Conservation (phyloP, 1,140 invertebrate species). For the Apis laboriosa region DNA sequence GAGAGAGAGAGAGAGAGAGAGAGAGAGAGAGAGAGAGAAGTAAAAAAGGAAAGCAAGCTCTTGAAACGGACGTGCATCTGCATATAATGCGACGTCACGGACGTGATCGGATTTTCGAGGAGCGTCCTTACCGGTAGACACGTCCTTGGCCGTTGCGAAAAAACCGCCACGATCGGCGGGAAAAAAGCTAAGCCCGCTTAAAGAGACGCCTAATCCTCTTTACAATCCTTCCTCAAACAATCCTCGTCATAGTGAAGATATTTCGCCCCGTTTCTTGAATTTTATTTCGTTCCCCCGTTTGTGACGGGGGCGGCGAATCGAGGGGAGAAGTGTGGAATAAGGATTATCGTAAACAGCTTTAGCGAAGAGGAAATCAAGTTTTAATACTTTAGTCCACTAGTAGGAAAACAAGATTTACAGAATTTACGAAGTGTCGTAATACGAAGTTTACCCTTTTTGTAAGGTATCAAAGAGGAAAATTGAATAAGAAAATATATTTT, state of each 20-base stretch:
- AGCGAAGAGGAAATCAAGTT: no score
- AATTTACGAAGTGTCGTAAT: no score
- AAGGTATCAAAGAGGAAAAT: no score
- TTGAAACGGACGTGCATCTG: conserved; percentile 57
- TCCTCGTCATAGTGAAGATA: background rate
- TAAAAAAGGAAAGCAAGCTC: conserved; percentile 41
- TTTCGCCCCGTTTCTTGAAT: background rate
- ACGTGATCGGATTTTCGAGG: conserved; percentile 54
- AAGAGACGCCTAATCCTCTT: background rate
- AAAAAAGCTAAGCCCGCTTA: background rate
- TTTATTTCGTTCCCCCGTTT: no score
- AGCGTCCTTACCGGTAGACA: background rate
- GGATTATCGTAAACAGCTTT: no score
- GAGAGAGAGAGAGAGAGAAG: background rate
- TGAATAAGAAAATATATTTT: no score
- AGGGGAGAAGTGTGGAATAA: no score
- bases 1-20: no score
- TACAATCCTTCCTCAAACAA: background rate
- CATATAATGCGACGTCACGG: conserved; percentile 52
- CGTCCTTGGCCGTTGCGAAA: conserved; percentile 19
- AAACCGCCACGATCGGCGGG: background rate
- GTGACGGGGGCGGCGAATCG: no score
- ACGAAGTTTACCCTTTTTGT: no score
- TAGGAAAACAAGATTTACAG: no score
- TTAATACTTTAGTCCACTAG: no score